These are phyloP conservation scores for Eupeodes luniger DNA, from an alignment of 2,888 invertebrate species.

Conservation along the genomic window DNA sequence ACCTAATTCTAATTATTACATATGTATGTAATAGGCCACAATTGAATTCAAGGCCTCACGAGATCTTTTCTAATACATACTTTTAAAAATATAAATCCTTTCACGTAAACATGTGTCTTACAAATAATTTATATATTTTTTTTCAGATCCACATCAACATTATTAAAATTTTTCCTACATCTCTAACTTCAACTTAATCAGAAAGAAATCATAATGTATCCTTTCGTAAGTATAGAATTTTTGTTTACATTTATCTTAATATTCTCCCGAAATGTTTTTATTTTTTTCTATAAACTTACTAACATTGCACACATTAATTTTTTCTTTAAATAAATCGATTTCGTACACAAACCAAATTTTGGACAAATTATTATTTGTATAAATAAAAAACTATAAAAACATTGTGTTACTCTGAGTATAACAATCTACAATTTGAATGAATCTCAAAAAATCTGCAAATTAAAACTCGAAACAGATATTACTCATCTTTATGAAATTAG, in stretches of 20 bases:
- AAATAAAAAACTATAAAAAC: conserved; percentile 27
- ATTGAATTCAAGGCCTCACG: too few relatives aligned
- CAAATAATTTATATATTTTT: conserved; percentile 3
- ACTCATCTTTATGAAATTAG: too few relatives aligned
- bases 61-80: too few relatives aligned
- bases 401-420: conserved; percentile 61
- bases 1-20: too few relatives aligned
- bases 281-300: conserved; percentile 33
- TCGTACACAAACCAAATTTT: conserved; percentile 70
- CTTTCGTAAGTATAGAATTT: conserved; percentile 78
- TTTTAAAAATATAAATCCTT: too few relatives aligned
- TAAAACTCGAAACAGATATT: background rate
- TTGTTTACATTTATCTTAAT: background rate
- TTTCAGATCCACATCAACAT: conserved; percentile 41
- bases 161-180: background rate
- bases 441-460: background rate
- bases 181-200: background rate
- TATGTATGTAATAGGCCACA: too few relatives aligned
- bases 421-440: background rate
- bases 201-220: conserved; percentile 77
- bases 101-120: too few relatives aligned
- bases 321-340: conserved; percentile 40
- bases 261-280: too few relatives aligned
- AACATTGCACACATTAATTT: conserved; percentile 30
- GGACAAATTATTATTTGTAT: conserved; percentile 45